phyloP scores from a whole-genome alignment of 2,888 invertebrate species.

The Drosophila hamatofila region DNA sequence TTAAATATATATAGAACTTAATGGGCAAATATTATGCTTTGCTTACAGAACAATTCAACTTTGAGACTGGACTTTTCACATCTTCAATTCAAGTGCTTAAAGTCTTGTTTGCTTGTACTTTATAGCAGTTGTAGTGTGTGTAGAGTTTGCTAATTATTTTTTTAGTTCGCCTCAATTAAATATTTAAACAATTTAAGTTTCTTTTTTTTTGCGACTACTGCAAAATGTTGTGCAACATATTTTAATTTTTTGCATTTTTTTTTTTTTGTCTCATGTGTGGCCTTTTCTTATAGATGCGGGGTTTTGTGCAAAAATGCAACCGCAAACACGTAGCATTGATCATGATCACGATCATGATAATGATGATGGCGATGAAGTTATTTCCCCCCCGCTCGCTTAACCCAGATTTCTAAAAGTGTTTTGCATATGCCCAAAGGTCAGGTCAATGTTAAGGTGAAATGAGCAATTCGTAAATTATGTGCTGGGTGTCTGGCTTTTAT shows the following conservation, averaged over 20 bases:
- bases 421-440: constrained; percentile 48
- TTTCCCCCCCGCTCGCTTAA: constrained; percentile 49
- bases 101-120: constrained; percentile 7
- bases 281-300: constrained; percentile 21
- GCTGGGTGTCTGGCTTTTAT: constrained; percentile 19
- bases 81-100: background rate
- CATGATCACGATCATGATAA: constrained; percentile 14
- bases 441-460: constrained; percentile 74
- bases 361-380: constrained; percentile 11
- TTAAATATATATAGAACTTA: background rate
- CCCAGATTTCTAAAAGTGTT: constrained; percentile 49
- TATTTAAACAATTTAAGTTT: constrained; percentile 3
- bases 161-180: constrained; percentile 4
- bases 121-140: background rate
- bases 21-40: constrained; percentile 8
- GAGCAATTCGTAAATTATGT: constrained; percentile 11
- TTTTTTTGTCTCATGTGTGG: constrained; percentile 3
- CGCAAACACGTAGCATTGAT: constrained; percentile 63
- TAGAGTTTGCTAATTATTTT: background rate
- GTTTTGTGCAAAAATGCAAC: constrained; percentile 59
- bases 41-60: background rate
- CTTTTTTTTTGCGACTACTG: constrained; percentile 20
- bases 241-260: background rate
- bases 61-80: background rate
- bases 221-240: constrained; percentile 4